These are phyloP conservation scores for Alfaro cultratus DNA, from an alignment of 2,797 vertebrate species.

Conservation along the genomic window DNA sequence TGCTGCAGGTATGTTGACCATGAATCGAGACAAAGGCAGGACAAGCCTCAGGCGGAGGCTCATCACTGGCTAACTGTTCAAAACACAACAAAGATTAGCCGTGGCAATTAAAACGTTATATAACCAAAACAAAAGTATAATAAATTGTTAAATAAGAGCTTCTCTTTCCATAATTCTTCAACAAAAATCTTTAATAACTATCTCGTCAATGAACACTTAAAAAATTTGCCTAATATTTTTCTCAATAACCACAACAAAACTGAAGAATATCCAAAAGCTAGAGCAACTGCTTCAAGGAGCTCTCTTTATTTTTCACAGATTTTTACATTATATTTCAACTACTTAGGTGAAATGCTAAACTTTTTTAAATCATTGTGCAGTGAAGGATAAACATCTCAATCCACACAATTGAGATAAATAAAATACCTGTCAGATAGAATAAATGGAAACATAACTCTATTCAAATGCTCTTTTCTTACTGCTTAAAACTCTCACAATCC, in stretches of 20 bases:
- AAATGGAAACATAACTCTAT: neutral
- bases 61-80: conserved; percentile 91
- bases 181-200: neutral
- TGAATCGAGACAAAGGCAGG: conserved; percentile 92
- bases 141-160: neutral
- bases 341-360: neutral
- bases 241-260: neutral
- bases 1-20: conserved; percentile 88
- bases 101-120: neutral
- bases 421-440: neutral
- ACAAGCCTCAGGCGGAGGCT: conserved; percentile 90
- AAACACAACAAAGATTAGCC: conserved; percentile 31
- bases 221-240: neutral
- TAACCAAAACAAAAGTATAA: neutral
- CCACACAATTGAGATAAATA: neutral
- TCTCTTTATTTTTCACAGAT: neutral
- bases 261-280: neutral
- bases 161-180: neutral
- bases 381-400: neutral
- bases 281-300: neutral
- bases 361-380: neutral
- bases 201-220: neutral
- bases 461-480: neutral
- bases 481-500: neutral
- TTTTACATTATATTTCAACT: neutral